Conservation (phyloP, 2,113 vertebrate species). For the Trinectes maculatus region DNA sequence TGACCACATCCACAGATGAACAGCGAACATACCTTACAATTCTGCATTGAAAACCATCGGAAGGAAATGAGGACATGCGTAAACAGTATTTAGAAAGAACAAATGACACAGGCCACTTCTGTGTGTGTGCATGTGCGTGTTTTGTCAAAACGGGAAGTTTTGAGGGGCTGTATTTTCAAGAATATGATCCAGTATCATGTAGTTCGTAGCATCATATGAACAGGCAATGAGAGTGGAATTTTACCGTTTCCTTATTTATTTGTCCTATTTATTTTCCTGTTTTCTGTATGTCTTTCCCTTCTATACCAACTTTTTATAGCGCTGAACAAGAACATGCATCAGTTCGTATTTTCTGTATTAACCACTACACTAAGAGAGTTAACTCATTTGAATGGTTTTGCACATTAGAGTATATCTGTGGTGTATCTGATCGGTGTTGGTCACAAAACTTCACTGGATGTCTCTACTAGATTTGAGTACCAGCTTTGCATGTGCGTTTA, state of each 20-base stretch:
- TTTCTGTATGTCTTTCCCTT: too few relatives aligned
- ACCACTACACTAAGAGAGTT: too few relatives aligned
- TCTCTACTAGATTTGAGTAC: background rate
- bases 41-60: conserved; percentile 33
- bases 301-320: too few relatives aligned
- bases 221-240: too few relatives aligned
- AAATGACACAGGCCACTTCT: conserved; percentile 48
- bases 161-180: conserved; percentile 9
- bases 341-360: too few relatives aligned
- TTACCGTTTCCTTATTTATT: too few relatives aligned
- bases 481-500: too few relatives aligned
- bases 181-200: background rate
- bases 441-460: background rate
- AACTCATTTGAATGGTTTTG: background rate
- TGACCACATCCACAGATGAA: conserved; percentile 29
- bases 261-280: too few relatives aligned
- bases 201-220: too few relatives aligned
- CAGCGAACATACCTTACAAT: background rate
- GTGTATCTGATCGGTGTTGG: too few relatives aligned
- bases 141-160: conserved; percentile 41
- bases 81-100: conserved; percentile 65
- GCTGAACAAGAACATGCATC: too few relatives aligned
- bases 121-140: conserved; percentile 6
- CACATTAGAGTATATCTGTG: too few relatives aligned
- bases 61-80: conserved; percentile 61